Evolutionary conservation across 2,113 vertebrate species (phyloP), one percentile per base, ranked within the genome.

Genomic region (Myxocyprinus asiaticus): DNA sequence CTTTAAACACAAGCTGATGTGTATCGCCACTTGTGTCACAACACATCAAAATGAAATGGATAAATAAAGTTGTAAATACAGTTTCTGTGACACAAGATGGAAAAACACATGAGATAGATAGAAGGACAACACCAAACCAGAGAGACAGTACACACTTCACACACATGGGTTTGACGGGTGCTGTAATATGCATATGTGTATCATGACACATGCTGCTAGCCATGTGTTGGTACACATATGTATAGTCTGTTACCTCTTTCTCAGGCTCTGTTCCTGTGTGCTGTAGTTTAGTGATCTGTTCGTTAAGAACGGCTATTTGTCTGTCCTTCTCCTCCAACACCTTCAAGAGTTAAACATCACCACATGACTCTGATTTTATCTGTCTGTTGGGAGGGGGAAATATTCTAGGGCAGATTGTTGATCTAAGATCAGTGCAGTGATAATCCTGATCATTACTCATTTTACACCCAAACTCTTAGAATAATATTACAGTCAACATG

Each of bases 281-380:
- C 79, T 96, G 95, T 67, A 94, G 91, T 85, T 95, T 95, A 93
- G 84, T 81, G 88, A 97, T 92, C 88, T 98, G 93, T 51, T 96
- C 94, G 90, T 94, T 96, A 86, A 98, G 95, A 67, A 85, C 88
- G 69, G 90, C 85, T 90, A 98, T 96, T 92, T 97, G 93, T 81
- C 90, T 89, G 83, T 98, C 95, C 90, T 96, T 98, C 88, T 96
- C 91, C 84, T 95, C 92, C 92, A 98, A 92, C 82, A 96, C 92
- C 89, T 93, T 94, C 85, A 87, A n/a, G 94, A 94, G 88, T 94
- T 94, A 87, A 88, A 94, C 85, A 94, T 91, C 78, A 94, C 90
- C 84, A 91, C 80, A 86, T 88, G 89, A 89, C 91, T 94, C 83
- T 91, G 91, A 67, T 91, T 90, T 89, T 86, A 47, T 76, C 87